Conservation (phyloP, 2,888 invertebrate species). For the Pomacea canaliculata region DNA sequence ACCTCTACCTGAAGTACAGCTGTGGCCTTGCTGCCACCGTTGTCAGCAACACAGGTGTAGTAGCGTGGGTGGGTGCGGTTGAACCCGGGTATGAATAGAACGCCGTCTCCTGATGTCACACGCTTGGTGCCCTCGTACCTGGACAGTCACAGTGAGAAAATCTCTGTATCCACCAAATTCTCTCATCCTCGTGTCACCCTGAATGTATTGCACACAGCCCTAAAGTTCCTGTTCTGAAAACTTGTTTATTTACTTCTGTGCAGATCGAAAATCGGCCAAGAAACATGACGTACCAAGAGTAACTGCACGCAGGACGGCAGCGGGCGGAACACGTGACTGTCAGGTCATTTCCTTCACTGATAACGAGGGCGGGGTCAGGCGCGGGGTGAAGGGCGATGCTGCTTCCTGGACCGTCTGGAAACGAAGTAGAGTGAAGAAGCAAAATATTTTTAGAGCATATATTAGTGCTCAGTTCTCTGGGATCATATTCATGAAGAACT, state of each 20-base stretch:
- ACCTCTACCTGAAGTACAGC: slow-evolving; percentile 9
- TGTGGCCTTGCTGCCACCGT: slow-evolving; percentile 13
- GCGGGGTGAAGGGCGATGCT: slow-evolving; percentile 14
- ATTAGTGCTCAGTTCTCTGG: no score
- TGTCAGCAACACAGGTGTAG: slow-evolving; percentile 27
- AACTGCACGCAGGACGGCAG: slow-evolving; percentile 21
- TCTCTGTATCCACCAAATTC: no score
- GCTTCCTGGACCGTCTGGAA: slow-evolving; percentile 23
- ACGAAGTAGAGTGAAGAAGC: neutral
- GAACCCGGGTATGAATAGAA: slow-evolving; percentile 5
- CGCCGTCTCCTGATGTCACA: slow-evolving; percentile 10
- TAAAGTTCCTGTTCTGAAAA: no score
- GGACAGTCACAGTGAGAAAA: neutral
- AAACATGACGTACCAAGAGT: slow-evolving; percentile 9
- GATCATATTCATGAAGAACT: no score
- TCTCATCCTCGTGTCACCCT: no score
- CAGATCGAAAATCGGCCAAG: no score
- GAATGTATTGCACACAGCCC: no score
- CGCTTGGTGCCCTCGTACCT: slow-evolving; percentile 14
- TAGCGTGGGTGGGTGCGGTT: slow-evolving; percentile 11
- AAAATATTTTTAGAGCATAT: no score
- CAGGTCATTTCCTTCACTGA: slow-evolving; percentile 16
- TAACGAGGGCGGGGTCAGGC: neutral
- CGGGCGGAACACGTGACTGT: slow-evolving; percentile 23
- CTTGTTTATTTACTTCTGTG: no score